Conservation (phyloP, 2,888 invertebrate species). For the Gandaritis pyraliata region DNA sequence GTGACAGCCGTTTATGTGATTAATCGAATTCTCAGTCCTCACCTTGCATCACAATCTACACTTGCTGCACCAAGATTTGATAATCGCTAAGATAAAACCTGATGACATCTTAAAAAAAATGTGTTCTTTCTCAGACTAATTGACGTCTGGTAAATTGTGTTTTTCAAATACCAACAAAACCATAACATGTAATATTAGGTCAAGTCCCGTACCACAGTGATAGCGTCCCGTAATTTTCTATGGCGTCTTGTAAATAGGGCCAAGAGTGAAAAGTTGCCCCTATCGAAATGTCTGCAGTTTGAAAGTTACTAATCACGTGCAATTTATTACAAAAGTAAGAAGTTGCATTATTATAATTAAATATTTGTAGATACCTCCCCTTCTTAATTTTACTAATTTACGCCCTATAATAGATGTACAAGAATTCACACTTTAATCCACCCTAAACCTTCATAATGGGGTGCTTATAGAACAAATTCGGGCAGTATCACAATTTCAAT, state of each 20-base stretch:
- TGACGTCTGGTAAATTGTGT: too few relatives aligned
- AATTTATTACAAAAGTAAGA: slow-evolving; percentile 4
- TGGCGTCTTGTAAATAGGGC: background rate
- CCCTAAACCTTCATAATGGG: slow-evolving; percentile 49
- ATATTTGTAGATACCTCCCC: slow-evolving; percentile 20
- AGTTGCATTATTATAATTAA: slow-evolving; percentile 10
- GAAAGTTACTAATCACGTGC: slow-evolving; percentile 16
- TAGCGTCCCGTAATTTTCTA: too few relatives aligned
- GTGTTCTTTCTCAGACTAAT: too few relatives aligned
- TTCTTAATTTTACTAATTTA: slow-evolving; percentile 28
- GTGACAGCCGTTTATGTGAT: slow-evolving; percentile 16
- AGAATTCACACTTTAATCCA: slow-evolving; percentile 44
- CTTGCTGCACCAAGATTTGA: too few relatives aligned
- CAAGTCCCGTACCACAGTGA: too few relatives aligned
- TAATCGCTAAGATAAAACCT: too few relatives aligned
- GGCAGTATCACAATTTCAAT: slow-evolving; percentile 45
- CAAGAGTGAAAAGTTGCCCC: background rate
- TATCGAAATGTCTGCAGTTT: background rate
- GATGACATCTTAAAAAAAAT: too few relatives aligned
- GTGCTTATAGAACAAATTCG: slow-evolving; percentile 55
- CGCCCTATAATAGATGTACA: slow-evolving; percentile 39
- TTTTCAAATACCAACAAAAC: too few relatives aligned
- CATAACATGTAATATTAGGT: too few relatives aligned
- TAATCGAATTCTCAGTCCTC: slow-evolving; percentile 16
- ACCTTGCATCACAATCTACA: too few relatives aligned